Evolutionary conservation across 2,797 vertebrate genomes (phyloP).

Genomic region (Masticophis lateralis): DNA sequence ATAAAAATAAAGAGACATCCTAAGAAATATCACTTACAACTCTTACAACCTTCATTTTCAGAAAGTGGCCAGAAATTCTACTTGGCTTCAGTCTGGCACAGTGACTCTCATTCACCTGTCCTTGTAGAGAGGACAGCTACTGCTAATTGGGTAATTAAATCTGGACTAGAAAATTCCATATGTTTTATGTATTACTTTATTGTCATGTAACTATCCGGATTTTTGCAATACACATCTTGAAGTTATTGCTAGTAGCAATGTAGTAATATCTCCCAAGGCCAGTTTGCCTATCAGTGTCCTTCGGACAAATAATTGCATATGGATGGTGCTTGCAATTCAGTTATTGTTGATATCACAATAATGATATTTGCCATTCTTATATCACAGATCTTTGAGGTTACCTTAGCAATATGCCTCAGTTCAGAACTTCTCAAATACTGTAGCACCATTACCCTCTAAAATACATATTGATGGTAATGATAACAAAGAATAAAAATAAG

Average conservation of each 20-base stretch:
- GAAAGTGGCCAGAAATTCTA: neutral
- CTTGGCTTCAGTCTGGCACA: neutral
- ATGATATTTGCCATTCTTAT: neutral
- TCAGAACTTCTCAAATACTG: neutral
- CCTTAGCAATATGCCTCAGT: neutral
- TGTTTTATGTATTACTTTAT: neutral
- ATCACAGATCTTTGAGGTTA: neutral
- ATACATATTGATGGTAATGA: neutral
- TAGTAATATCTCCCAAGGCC: neutral
- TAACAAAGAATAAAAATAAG: neutral
- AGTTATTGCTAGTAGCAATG: neutral
- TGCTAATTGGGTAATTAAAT: neutral
- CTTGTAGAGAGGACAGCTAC: neutral
- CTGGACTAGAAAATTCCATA: neutral
- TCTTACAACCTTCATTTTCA: neutral
- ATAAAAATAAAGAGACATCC: neutral
- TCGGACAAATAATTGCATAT: neutral
- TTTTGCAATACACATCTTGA: neutral
- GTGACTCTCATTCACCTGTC: neutral
- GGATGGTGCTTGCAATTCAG: neutral
- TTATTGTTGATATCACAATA: neutral
- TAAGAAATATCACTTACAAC: neutral
- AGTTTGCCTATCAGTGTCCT: neutral
- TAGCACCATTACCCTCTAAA: neutral
- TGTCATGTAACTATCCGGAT: neutral